phyloP scores from a whole-genome alignment of 2,113 vertebrate species.

The Calonectris borealis region DNA sequence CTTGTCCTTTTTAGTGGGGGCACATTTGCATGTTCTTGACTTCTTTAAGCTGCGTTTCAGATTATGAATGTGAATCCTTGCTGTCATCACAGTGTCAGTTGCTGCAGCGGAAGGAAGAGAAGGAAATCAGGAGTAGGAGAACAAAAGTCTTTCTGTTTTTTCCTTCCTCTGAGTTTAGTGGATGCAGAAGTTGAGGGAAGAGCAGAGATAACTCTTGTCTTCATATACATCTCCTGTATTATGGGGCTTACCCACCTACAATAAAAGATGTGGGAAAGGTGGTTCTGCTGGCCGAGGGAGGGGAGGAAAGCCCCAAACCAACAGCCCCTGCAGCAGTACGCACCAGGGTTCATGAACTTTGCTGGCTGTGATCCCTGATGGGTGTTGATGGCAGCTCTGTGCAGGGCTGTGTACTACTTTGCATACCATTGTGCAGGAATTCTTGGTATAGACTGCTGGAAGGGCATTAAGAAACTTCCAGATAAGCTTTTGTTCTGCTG shows the following conservation, averaged over 20 bases:
- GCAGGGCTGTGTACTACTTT: not conserved
- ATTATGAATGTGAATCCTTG: not conserved
- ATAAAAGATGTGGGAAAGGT: not conserved
- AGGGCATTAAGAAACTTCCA: not conserved
- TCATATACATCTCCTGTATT: not conserved
- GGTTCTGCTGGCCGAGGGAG: not conserved
- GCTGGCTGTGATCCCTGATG: not conserved
- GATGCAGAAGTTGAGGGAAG: not conserved
- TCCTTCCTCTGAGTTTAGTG: not conserved
- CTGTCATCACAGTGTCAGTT: not conserved
- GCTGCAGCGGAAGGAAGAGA: not conserved
- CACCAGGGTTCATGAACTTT: not conserved
- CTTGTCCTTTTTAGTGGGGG: not conserved
- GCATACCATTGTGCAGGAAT: not conserved
- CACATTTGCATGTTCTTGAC: not conserved
- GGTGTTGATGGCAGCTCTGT: not conserved
- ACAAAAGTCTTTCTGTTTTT: not conserved
- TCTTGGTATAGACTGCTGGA: not conserved
- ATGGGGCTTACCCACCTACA: not conserved
- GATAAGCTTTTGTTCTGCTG: not conserved
- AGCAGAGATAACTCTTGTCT: not conserved
- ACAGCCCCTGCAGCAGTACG: not conserved
- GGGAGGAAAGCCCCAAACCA: not conserved
- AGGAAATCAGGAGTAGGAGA: not conserved
- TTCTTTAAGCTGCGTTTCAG: not conserved